Evolutionary conservation across 2,113 vertebrate genomes (phyloP).

Genomic region (Lucifuga dentata): DNA sequence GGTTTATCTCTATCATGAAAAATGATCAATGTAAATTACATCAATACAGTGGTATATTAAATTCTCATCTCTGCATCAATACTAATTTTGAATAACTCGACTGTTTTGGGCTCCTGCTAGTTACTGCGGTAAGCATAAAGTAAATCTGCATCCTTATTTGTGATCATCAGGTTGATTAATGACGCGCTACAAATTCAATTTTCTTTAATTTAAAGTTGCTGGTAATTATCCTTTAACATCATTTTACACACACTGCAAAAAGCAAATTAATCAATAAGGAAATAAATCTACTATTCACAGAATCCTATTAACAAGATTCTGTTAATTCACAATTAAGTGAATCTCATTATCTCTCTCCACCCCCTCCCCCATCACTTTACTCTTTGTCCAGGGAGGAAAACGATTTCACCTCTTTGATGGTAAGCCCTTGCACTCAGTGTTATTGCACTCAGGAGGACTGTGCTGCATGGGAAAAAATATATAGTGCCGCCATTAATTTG

Average conservation of each 20-base stretch:
- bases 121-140: constrained; percentile 37
- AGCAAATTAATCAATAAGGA: constrained; percentile 69
- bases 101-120: constrained; percentile 45
- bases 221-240: constrained; percentile 67
- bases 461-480: constrained; percentile 69
- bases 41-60: constrained; percentile 20
- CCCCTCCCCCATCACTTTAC: constrained; percentile 51
- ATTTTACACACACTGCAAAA: constrained; percentile 66
- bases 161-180: constrained; percentile 70
- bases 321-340: constrained; percentile 80
- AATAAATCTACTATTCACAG: constrained; percentile 78
- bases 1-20: constrained; percentile 6
- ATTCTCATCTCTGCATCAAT: constrained; percentile 42
- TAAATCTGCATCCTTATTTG: constrained; percentile 64
- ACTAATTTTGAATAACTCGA: constrained; percentile 47
- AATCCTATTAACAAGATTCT: constrained; percentile 78
- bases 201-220: constrained; percentile 61
- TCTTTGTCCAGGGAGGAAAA: constrained; percentile 64
- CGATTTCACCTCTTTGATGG: constrained; percentile 68
- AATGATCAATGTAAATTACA: constrained; percentile 21
- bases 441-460: constrained; percentile 75
- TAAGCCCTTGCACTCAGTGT: constrained; percentile 71
- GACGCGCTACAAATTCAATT: constrained; percentile 60
- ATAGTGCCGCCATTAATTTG: constrained; percentile 84
- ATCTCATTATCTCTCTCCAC: constrained; percentile 72